phyloP scores from a whole-genome alignment of 2,113 vertebrate genomes.

The Herpailurus yagouaroundi region DNA sequence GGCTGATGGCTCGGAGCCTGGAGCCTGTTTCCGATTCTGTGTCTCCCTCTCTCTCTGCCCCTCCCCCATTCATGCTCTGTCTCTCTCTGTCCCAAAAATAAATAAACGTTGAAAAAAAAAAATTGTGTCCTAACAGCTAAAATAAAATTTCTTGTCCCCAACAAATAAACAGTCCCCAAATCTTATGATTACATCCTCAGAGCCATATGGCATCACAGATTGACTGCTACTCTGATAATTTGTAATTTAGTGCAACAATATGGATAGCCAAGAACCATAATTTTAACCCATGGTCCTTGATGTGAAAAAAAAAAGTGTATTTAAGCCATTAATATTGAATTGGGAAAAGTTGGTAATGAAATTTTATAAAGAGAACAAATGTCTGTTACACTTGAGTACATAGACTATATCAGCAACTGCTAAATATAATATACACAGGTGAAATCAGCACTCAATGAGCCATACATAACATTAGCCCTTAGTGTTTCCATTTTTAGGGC shows the following conservation, averaged over 20 bases:
- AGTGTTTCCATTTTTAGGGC: neutral
- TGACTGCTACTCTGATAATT: neutral
- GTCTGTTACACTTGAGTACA: neutral
- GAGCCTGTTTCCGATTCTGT: too few relatives aligned
- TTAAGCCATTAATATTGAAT: neutral
- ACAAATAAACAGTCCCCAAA: neutral
- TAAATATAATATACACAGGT: neutral
- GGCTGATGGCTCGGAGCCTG: too few relatives aligned
- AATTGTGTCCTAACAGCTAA: neutral
- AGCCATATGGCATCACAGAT: neutral
- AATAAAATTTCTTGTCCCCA: neutral
- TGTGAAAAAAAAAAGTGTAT: neutral
- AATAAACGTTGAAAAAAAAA: too few relatives aligned
- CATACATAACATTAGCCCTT: neutral
- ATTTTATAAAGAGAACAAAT: neutral
- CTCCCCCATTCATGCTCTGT: too few relatives aligned
- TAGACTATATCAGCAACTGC: neutral
- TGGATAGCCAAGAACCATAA: neutral
- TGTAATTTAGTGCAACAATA: neutral
- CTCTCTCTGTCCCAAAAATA: too few relatives aligned
- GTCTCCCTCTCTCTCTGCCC: too few relatives aligned
- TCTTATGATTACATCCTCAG: neutral
- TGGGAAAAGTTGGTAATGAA: neutral
- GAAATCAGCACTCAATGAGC: neutral
- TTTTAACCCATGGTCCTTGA: neutral